Evolutionary conservation across 2,888 invertebrate species (phyloP).

Genomic region (Aporophyla nigra): DNA sequence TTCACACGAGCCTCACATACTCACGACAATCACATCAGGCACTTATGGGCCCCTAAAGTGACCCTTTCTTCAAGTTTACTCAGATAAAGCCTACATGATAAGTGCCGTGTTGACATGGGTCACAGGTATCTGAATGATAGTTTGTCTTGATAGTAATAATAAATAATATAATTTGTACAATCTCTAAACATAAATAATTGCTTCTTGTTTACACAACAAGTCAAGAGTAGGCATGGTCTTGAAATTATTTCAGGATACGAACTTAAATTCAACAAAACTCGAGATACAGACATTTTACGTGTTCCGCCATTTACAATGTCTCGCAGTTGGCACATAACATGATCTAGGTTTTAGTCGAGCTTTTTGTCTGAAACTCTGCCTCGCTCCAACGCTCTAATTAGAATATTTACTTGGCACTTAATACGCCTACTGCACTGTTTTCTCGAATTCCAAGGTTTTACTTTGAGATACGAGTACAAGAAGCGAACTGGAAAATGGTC

Average conservation of each 20-base stretch:
- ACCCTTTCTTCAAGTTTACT: neutral
- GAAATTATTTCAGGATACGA: neutral
- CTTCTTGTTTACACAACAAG: neutral
- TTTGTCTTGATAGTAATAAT: neutral
- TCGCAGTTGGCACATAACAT: slow-evolving; percentile 2
- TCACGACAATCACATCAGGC: neutral
- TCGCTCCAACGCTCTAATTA: slow-evolving; percentile 45
- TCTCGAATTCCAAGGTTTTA: neutral
- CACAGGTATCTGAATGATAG: neutral
- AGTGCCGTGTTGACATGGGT: neutral
- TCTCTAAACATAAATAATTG: neutral
- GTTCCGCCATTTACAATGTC: neutral
- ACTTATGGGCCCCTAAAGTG: neutral
- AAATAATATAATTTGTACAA: neutral
- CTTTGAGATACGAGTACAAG: neutral
- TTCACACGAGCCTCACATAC: slow-evolving; percentile 17
- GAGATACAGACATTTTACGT: too few relatives aligned
- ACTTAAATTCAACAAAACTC: too few relatives aligned
- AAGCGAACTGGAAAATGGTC: neutral
- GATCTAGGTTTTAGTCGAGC: slow-evolving; percentile 5
- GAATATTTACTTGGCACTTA: slow-evolving; percentile 63
- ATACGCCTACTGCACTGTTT: neutral
- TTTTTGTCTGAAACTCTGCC: slow-evolving; percentile 4
- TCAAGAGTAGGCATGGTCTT: neutral
- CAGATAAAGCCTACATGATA: neutral